Evolutionary conservation across 2,113 vertebrate species (phyloP).

Genomic region (Fulica atra): DNA sequence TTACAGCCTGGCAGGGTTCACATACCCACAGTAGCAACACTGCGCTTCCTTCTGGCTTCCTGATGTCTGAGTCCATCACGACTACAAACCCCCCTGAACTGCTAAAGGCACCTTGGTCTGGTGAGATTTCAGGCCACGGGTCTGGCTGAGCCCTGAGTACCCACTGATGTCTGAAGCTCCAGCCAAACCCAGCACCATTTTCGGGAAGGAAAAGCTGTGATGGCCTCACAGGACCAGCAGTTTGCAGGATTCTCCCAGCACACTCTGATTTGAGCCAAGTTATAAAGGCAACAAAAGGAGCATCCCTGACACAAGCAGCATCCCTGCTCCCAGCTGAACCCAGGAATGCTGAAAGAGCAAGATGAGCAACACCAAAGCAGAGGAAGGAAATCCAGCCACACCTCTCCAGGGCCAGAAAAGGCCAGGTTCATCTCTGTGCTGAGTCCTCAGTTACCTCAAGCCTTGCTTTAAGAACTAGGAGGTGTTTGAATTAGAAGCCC

Average conservation of each 20-base stretch:
- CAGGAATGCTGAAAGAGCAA: neutral
- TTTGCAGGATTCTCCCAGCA: neutral
- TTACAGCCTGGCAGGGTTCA: neutral
- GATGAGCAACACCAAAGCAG: neutral
- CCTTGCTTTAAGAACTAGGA: neutral
- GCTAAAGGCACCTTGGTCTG: neutral
- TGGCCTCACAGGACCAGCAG: neutral
- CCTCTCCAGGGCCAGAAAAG: neutral
- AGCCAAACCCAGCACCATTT: neutral
- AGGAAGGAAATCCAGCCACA: neutral
- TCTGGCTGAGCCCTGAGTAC: neutral
- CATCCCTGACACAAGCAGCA: neutral
- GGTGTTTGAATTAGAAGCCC: neutral
- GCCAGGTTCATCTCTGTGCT: neutral
- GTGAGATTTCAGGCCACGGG: neutral
- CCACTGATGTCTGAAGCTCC: neutral
- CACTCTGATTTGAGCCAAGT: neutral
- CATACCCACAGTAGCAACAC: neutral
- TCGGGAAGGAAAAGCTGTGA: neutral
- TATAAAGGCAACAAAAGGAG: neutral
- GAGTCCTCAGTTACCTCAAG: neutral
- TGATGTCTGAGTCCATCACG: neutral
- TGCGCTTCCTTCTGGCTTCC: accelerated
- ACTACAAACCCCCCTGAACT: neutral
- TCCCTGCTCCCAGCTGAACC: neutral